Evolutionary conservation across 2,888 invertebrate species (phyloP).

Genomic region (Lasius platythorax): DNA sequence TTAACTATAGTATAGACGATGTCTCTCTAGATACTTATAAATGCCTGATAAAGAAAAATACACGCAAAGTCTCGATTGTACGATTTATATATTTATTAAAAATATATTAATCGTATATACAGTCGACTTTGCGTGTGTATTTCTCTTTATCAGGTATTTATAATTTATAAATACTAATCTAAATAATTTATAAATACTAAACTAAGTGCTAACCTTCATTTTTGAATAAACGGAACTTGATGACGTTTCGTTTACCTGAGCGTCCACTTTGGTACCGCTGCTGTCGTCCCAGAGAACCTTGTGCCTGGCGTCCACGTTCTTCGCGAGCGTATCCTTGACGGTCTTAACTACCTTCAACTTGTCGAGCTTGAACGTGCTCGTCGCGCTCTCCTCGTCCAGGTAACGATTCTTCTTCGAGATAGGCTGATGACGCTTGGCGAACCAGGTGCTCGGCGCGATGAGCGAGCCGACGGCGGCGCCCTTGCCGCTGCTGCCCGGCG

Average conservation of each 20-base stretch:
- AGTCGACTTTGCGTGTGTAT: too few relatives aligned
- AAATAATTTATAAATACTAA: too few relatives aligned
- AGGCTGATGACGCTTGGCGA: conserved; percentile 92
- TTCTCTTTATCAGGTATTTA: too few relatives aligned
- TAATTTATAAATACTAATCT: too few relatives aligned
- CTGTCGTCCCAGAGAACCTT: conserved; percentile 92
- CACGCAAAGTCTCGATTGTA: background rate
- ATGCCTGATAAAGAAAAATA: background rate
- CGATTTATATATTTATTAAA: too few relatives aligned
- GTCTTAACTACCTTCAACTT: conserved; percentile 87
- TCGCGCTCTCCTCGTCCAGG: conserved; percentile 84
- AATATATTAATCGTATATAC: too few relatives aligned
- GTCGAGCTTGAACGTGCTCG: conserved; percentile 88
- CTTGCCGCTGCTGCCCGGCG: conserved; percentile 54
- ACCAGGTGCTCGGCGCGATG: conserved; percentile 90
- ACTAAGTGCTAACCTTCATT: background rate
- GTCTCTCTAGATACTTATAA: background rate
- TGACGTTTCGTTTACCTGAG: conserved; percentile 86
- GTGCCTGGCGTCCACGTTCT: conserved; percentile 79
- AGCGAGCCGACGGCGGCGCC: conserved; percentile 62
- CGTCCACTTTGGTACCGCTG: conserved; percentile 93
- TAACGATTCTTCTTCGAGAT: conserved; percentile 87
- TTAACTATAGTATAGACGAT: background rate
- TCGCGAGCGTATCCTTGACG: conserved; percentile 84
- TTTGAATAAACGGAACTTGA: background rate